Evolutionary conservation across 1,140 invertebrate genomes (phyloP).

Genomic region (Homarus americanus): DNA sequence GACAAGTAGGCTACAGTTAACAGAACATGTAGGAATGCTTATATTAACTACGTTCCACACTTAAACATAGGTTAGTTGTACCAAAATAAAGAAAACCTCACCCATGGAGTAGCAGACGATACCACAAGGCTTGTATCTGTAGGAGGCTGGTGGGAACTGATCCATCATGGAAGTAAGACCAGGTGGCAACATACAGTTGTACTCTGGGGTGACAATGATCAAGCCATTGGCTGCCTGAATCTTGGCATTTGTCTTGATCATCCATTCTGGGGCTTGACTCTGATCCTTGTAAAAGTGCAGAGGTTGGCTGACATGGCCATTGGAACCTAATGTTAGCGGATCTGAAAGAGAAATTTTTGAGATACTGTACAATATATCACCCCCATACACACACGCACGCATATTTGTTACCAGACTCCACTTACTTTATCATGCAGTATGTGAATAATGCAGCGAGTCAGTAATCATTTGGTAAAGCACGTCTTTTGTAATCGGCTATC

Average conservation of each 20-base stretch:
- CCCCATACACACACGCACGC: too few species aligned
- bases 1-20: too few species aligned
- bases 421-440: too few species aligned
- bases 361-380: neutral
- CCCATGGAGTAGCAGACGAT: constrained; percentile 80
- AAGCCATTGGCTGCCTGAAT: constrained; percentile 78
- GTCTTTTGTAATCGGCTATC: too few species aligned
- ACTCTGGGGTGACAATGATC: constrained; percentile 79
- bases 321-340: constrained; percentile 30
- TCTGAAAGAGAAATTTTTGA: constrained; percentile 39
- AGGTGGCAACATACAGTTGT: constrained; percentile 79
- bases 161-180: constrained; percentile 79
- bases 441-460: too few species aligned
- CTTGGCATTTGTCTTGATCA: constrained; percentile 77
- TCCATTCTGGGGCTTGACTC: constrained; percentile 77
- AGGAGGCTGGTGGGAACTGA: constrained; percentile 79
- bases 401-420: too few species aligned
- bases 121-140: constrained; percentile 78
- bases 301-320: constrained; percentile 74
- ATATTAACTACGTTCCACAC: too few species aligned
- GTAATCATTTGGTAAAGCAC: too few species aligned
- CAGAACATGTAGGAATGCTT: too few species aligned
- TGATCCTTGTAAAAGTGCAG: constrained; percentile 78
- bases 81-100: too few species aligned
- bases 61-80: too few species aligned